A percentile compares a stretch with the other conserved stretches of the same genome.
These are phyloP conservation scores for Steinernema scapterisci DNA, from an alignment of 2,888 invertebrate species.

Conservation along the genomic window DNA sequence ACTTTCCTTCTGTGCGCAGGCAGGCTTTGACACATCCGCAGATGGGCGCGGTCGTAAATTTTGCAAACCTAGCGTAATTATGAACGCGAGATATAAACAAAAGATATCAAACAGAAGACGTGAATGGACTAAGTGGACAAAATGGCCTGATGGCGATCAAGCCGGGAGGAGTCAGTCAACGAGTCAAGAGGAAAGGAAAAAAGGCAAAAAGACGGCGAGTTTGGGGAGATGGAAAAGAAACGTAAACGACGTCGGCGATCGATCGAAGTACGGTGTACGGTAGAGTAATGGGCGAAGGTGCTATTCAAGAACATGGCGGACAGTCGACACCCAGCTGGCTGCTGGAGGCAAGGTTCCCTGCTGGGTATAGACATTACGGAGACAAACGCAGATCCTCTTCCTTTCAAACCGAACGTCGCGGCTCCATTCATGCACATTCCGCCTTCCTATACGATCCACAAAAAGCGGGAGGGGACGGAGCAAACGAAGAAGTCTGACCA, in stretches of 20 bases:
- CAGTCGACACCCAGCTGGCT: constrained; percentile 29
- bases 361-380: constrained; percentile 4
- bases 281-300: constrained; percentile 18
- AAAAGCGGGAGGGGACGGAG: not conserved
- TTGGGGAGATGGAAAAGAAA: not conserved
- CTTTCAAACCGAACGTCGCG: not conserved
- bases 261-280: constrained; percentile 12
- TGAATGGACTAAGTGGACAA: constrained; percentile 1
- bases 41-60: constrained; percentile 30
- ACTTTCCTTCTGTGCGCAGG: constrained; percentile 19
- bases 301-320: constrained; percentile 9
- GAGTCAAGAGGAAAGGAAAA: too few species aligned
- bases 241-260: not conserved
- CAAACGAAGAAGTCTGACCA: not conserved
- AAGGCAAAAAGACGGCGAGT: not conserved
- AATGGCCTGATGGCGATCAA: not conserved
- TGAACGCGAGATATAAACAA: constrained; percentile 31
- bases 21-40: constrained; percentile 31
- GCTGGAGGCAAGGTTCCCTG: constrained; percentile 1
- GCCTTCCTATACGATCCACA: not conserved
- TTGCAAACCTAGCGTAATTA: constrained; percentile 30
- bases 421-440: not conserved
- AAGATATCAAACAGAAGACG: constrained; percentile 29
- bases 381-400: constrained; percentile 4
- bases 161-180: not conserved